phyloP scores from a whole-genome alignment of 2,113 vertebrate species.

The Misgurnus anguillicaudatus region DNA sequence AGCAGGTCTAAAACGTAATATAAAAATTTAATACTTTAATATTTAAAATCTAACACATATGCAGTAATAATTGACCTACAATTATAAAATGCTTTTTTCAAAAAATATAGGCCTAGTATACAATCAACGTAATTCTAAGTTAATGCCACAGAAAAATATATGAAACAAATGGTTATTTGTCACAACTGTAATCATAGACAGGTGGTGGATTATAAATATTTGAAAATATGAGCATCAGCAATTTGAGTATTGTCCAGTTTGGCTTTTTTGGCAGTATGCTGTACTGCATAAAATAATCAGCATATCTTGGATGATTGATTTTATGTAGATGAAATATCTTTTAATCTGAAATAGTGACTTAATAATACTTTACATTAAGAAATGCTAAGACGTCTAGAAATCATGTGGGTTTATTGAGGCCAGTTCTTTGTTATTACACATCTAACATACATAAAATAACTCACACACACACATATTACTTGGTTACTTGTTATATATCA shows the following conservation, averaged over 20 bases:
- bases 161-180: neutral
- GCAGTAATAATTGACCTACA: too few relatives aligned
- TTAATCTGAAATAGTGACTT: too few relatives aligned
- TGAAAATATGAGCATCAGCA: neutral
- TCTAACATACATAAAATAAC: neutral
- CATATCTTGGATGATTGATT: too few relatives aligned
- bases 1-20: too few relatives aligned
- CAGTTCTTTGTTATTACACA: neutral
- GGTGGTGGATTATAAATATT: neutral
- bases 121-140: neutral
- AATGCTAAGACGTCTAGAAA: neutral
- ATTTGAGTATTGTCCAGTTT: neutral
- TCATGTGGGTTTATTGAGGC: neutral
- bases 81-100: too few relatives aligned
- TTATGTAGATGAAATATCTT: too few relatives aligned
- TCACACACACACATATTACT: neutral
- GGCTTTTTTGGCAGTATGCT: too few relatives aligned
- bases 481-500: neutral
- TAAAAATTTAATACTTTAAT: too few relatives aligned
- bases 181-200: slow-evolving; percentile 2
- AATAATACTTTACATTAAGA: too few relatives aligned
- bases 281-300: too few relatives aligned
- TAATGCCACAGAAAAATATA: neutral
- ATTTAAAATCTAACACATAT: too few relatives aligned
- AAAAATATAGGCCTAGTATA: too few relatives aligned